Evolutionary conservation across 2,113 vertebrate genomes (phyloP).

Genomic region (Mungos mungo): DNA sequence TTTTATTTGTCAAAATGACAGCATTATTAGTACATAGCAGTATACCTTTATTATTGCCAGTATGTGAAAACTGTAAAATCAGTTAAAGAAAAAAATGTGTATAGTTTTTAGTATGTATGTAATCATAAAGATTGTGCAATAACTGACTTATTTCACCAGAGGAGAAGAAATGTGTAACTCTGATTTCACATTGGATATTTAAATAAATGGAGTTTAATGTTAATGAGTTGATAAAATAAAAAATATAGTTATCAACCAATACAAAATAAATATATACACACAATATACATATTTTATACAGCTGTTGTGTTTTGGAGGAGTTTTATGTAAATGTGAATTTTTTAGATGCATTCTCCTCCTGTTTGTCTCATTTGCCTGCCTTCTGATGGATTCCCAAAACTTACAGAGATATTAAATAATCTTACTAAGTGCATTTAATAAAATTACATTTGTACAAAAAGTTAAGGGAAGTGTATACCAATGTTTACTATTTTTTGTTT

Average conservation of each 20-base stretch:
- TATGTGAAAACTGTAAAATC: background rate
- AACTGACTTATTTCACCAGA: background rate
- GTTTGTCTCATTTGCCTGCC: background rate
- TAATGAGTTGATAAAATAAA: background rate
- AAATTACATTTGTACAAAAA: background rate
- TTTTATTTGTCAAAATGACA: slow-evolving; percentile 19
- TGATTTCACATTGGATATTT: background rate
- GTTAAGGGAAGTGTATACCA: background rate
- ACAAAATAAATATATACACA: background rate
- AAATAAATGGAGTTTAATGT: background rate
- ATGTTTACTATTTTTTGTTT: background rate
- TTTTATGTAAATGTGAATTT: background rate
- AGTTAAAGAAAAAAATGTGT: slow-evolving; percentile 5
- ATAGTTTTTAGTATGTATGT: background rate
- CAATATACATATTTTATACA: background rate
- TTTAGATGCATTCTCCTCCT: background rate
- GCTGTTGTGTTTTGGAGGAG: background rate
- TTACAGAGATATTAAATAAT: background rate
- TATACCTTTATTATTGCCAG: background rate
- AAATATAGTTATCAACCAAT: background rate
- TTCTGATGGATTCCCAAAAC: background rate
- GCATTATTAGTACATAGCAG: background rate
- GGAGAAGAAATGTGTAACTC: background rate
- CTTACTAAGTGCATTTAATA: background rate
- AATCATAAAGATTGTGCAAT: slow-evolving; percentile 8